These are phyloP conservation scores for Mixornis gularis DNA, from an alignment of 2,113 vertebrate species.

Conservation along the genomic window DNA sequence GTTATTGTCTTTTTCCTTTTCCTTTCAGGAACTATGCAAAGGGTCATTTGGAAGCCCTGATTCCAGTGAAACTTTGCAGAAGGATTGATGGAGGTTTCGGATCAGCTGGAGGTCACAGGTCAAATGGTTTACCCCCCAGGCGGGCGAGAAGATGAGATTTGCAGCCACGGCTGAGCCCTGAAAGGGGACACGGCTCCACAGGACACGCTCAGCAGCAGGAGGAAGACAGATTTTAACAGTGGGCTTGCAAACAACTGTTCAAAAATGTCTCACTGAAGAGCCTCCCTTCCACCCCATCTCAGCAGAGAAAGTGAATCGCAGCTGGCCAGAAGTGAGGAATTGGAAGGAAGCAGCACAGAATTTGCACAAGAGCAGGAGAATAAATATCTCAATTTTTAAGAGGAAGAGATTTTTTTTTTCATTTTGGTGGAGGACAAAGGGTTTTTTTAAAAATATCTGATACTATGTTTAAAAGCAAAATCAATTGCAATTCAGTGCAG, in stretches of 20 bases:
- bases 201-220: background rate
- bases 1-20: background rate
- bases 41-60: conserved; percentile 35
- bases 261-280: background rate
- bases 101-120: conserved; percentile 36
- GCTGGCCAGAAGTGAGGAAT: background rate
- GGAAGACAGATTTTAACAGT: background rate
- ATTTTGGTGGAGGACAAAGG: background rate
- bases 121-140: conserved; percentile 41
- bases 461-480: background rate
- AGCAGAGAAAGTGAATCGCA: background rate
- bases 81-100: conserved; percentile 47
- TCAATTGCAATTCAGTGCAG: background rate
- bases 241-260: background rate
- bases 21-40: conserved; percentile 37
- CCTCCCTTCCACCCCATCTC: background rate
- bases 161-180: background rate
- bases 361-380: background rate
- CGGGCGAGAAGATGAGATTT: conserved; percentile 38
- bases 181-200: background rate
- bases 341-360: background rate
- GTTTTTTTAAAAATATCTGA: background rate
- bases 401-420: background rate
- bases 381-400: background rate
- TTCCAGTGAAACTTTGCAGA: conserved; percentile 27